These are phyloP conservation scores for Temnothorax nylanderi DNA, from an alignment of 1,140 invertebrate species.

Conservation along the genomic window DNA sequence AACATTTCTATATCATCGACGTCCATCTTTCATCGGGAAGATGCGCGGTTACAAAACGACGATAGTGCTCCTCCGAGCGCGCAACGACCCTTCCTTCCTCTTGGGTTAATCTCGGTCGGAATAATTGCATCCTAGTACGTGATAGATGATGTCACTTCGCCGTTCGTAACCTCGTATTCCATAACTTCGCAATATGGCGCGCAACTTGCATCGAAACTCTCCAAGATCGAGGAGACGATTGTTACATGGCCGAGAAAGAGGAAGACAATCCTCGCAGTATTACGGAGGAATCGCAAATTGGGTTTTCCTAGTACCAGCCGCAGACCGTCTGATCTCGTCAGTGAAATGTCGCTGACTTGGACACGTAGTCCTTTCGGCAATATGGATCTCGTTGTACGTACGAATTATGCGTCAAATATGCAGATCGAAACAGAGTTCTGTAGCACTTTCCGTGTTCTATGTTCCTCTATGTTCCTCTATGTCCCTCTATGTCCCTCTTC, in stretches of 20 bases:
- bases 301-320: conserved; percentile 23
- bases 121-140: conserved; percentile 64
- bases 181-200: conserved; percentile 51
- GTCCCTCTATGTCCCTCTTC: too few relatives aligned
- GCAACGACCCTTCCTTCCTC: conserved; percentile 42
- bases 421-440: conserved; percentile 29
- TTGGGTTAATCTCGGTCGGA: conserved; percentile 41
- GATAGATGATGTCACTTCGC: conserved; percentile 67
- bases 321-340: conserved; percentile 37
- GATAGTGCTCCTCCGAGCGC: conserved; percentile 33
- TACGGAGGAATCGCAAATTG: conserved; percentile 48
- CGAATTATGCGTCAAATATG: conserved; percentile 45
- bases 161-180: conserved; percentile 53
- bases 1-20: conserved; percentile 6
- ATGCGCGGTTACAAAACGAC: conserved; percentile 36
- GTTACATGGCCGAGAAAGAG: conserved; percentile 38
- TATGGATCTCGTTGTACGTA: conserved; percentile 28
- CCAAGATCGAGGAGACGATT: conserved; percentile 33
- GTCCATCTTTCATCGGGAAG: conserved; percentile 50
- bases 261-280: conserved; percentile 35
- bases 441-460: background rate
- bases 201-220: conserved; percentile 55
- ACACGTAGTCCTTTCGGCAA: conserved; percentile 51
- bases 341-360: conserved; percentile 47
- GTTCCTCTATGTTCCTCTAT: too few relatives aligned